Evolutionary conservation across 2,797 vertebrate species (phyloP), one percentile per base, ranked within the genome.

Genomic region (Tiaroga cobitis): DNA sequence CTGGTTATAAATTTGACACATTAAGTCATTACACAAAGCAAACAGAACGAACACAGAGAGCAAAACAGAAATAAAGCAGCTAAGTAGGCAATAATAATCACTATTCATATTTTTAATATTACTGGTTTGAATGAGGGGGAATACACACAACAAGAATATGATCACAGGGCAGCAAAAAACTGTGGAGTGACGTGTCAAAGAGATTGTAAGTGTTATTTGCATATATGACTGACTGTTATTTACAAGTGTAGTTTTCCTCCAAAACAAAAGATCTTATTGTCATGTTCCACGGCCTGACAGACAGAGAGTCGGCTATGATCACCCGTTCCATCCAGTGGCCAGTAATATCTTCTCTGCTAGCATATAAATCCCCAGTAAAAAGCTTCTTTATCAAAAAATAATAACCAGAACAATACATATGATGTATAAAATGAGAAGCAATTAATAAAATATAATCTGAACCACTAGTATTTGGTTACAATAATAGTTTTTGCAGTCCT

Each of bases 381-480:
- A 90, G 80, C 78, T 76, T 93, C 86, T 63, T 87, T 93, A 91
- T 93, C 89, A 76, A 93, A 94, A 93, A 92, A 93, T 93, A 90
- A 94, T 95, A 94, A 93, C 94, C 92, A 93, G 94, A 94, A 92
- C 93, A 93, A 94, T 94, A 95, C 92, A 95, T 91, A 94, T 89
- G 92, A 94, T 94, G 90, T 90, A 92, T 82, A 93, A 94, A 92
- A 93, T 92, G 75, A 91, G 91, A 90, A 91, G 87, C 86, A 92
- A 92, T 93, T 93, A 92, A 93, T 94, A 94, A 95, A 95, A 95
- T 95, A 95, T 93, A 95, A 91, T 94, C 94, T 94, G 91, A 93
- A 89, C 86, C 86, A 86, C 80, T 81, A 80, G 72, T 89, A 88
- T 89, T 80, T 90, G 92, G 91, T 89, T 89, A 88, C 79, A 82